phyloP scores from a whole-genome alignment of 2,113 vertebrate species.

The Gallinago media region DNA sequence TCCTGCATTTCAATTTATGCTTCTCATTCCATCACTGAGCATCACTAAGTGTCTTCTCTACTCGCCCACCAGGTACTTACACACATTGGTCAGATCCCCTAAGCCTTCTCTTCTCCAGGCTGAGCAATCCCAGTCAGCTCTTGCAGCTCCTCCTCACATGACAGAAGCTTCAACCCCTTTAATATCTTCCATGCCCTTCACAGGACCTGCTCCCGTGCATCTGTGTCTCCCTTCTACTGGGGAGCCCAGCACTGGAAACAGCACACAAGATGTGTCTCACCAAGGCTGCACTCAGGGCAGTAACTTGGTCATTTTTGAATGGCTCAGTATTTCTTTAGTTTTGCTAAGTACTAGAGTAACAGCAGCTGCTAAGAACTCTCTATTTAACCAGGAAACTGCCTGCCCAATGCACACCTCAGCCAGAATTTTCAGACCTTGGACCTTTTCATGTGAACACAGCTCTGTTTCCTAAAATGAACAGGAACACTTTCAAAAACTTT shows the following conservation, averaged over 20 bases:
- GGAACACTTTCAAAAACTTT: not conserved
- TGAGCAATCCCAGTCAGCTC: not conserved
- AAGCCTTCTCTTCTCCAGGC: not conserved
- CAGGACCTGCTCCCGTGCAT: not conserved
- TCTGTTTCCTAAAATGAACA: not conserved
- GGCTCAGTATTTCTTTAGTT: not conserved
- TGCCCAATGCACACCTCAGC: not conserved
- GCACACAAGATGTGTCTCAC: not conserved
- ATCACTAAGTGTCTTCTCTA: not conserved
- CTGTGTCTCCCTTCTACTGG: not conserved
- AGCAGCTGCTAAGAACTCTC: not conserved
- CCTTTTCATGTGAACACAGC: not conserved
- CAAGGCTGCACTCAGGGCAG: not conserved
- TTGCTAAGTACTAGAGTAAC: not conserved
- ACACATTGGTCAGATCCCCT: not conserved
- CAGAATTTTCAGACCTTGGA: not conserved
- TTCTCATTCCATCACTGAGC: not conserved
- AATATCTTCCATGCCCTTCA: not conserved
- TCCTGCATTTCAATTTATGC: not conserved
- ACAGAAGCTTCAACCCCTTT: not conserved
- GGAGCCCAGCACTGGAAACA: not conserved
- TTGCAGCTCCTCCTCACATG: rapidly evolving
- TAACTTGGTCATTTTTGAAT: not conserved
- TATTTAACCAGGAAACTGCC: not conserved
- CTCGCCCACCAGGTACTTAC: not conserved